Evolutionary conservation across 2,888 invertebrate species (phyloP), one percentile per base, ranked within the genome.

Genomic region (Tetrapedia diversipes): DNA sequence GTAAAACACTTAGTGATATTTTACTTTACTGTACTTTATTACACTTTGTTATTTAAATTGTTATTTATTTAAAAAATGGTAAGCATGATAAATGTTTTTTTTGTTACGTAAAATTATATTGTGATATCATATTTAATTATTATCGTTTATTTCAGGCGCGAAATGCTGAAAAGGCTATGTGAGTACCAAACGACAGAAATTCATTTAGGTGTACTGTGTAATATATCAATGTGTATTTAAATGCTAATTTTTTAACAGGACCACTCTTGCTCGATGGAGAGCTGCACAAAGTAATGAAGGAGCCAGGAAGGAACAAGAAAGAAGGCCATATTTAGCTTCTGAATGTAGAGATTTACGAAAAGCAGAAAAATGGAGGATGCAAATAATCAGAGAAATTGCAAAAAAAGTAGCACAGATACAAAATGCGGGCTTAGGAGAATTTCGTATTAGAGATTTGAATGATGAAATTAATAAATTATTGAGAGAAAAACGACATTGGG

Each of bases 341-440:
- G 98, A 99, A 90, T 99, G 99, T 92, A 95, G 95, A 83, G 97
- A 97, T 89, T 92, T 99, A 43, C 95, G 95, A 45, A 97, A 98
- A 90, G 97, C 98, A 41, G 99, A 99, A 91, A 98, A 98, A 93
- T 99, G 98, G 96, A 94, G 99, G 80, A 94, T 98, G 92, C 99
- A 99, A 91, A 98, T 99, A 74, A 97, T 99, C 68, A 94, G 98
- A 69, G 99, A 99, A 92, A 96, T 99, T 49, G 98, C 99, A 0
- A 97, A 98, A 90, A 99, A 99, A 93, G 99, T 99, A 0, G 97
- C 99, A 1, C 98, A 99, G 92, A 99, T 99, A 90, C 99, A 99
- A 92, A 99, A 99, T 92, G 98, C 99, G 82, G 99, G 99, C 71
- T 94, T 99, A n/a, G 99, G 99, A 3, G 99, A 99, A 92, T 99